Evolutionary conservation across 2,113 vertebrate genomes (phyloP).

Genomic region (Uria aalge): DNA sequence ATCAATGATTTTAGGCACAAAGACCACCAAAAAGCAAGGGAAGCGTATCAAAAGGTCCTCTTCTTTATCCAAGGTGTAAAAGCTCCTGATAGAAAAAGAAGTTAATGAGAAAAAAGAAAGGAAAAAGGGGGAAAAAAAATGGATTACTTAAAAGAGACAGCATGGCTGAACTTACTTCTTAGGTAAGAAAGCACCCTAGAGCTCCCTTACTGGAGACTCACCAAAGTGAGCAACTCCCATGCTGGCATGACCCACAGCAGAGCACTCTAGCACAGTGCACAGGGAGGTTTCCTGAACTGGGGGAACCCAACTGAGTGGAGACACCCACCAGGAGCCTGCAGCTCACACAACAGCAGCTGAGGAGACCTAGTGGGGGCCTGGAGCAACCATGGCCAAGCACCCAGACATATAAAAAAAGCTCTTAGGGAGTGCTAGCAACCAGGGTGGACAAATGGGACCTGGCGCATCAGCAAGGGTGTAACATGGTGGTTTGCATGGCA

Average conservation of each 20-base stretch:
- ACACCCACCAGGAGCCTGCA: background rate
- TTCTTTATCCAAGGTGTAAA: background rate
- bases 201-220: background rate
- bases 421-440: no score
- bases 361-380: fast-evolving
- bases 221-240: fast-evolving
- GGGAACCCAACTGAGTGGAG: fast-evolving
- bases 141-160: background rate
- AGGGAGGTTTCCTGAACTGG: background rate
- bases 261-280: fast-evolving
- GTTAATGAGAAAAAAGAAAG: background rate
- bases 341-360: fast-evolving
- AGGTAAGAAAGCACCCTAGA: background rate
- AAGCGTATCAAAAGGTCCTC: background rate
- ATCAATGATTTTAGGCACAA: background rate
- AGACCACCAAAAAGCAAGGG: background rate
- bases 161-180: background rate
- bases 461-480: background rate
- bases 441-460: fast-evolving
- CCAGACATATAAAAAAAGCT: background rate
- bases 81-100: background rate
- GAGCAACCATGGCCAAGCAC: background rate
- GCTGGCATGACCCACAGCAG: fast-evolving
- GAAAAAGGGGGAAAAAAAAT: no score
- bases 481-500: background rate